Base-by-base conservation (phyloP, 2,113 vertebrate species). In the Zosterops borbonicus region DNA sequence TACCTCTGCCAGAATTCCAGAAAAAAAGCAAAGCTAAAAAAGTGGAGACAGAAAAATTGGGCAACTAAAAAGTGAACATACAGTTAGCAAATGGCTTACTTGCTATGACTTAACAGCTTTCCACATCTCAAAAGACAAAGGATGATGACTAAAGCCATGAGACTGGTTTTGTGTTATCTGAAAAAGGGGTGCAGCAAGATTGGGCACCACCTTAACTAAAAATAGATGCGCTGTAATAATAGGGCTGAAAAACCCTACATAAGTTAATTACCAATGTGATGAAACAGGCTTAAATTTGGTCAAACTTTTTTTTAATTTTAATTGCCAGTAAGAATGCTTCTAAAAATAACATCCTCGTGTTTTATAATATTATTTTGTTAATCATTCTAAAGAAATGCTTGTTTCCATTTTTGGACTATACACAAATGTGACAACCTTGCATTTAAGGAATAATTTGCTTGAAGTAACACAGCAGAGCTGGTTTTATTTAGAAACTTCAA, bases 401-500 rank as follows among this genome's bases (percentile, higher is more conserved):
- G n/a, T 46, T 21, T 88, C 14, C 5, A 44, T 67, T 87, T 95
- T 74, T 4, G 1, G 44, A 37, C 44, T 46, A 33, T 8, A 47
- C 6, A 71, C 20, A 86, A 81, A 89, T 41, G 23, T 35, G 59
- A 67, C 59, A 70, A 20, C 53, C 11, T 88, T 86, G 55, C 18
- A 83, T 75, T 95, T 86, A 80, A 79, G 35, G 42, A 92, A 27
- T 41, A 74, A 92, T 56, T 83, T 88, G 53, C 11, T 39, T 88
- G 59, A 92, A 79, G 29, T 37, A 90, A 88, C 13, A 52, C 2
- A 76, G 33, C 55, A 74, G 17, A 86, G 47, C 7, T 27, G 5
- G 17, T 63, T 94, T 94, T 83, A 81, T 87, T 88, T 60, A 55
- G 39, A 42, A 85, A 58, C 63, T 83, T 94, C 55, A 83, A 89